Evolutionary conservation across 2,888 invertebrate genomes (phyloP).

Genomic region (Apantesis nais): DNA sequence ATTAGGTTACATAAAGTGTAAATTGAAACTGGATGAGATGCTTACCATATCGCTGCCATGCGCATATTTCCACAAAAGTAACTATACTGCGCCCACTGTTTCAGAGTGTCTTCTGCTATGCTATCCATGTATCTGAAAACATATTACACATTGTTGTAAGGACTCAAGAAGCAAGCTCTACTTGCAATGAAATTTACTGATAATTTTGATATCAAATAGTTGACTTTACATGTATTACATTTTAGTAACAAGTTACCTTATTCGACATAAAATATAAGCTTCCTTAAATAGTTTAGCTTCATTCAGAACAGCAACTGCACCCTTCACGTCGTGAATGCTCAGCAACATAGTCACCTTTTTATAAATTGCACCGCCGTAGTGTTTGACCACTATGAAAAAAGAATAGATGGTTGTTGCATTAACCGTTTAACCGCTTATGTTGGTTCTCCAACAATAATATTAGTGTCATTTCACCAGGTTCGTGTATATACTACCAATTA

Average conservation of each 20-base stretch:
- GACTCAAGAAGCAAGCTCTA: not conserved
- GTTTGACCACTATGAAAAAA: constrained; percentile 33
- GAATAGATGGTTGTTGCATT: not conserved
- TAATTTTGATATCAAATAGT: no score
- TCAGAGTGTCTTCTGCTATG: constrained; percentile 62
- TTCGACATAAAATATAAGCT: constrained; percentile 74
- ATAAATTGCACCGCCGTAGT: constrained; percentile 64
- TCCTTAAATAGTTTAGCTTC: constrained; percentile 81
- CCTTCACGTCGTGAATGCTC: constrained; percentile 84
- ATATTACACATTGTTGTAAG: not conserved
- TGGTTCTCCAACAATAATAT: not conserved
- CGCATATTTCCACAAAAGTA: constrained; percentile 41
- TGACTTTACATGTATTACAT: not conserved
- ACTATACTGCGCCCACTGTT: constrained; percentile 55
- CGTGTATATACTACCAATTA: no score
- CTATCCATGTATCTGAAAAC: constrained; percentile 71
- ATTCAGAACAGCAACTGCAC: constrained; percentile 80
- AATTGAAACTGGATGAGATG: constrained; percentile 1
- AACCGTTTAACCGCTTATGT: no score
- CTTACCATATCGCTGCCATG: constrained; percentile 64
- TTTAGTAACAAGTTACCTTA: constrained; percentile 48
- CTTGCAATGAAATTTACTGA: no score
- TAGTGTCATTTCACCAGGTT: not conserved
- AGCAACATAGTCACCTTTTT: constrained; percentile 75
- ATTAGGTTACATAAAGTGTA: no score